Conservation (phyloP, 2,797 vertebrate genomes). For the Squalus acanthias region DNA sequence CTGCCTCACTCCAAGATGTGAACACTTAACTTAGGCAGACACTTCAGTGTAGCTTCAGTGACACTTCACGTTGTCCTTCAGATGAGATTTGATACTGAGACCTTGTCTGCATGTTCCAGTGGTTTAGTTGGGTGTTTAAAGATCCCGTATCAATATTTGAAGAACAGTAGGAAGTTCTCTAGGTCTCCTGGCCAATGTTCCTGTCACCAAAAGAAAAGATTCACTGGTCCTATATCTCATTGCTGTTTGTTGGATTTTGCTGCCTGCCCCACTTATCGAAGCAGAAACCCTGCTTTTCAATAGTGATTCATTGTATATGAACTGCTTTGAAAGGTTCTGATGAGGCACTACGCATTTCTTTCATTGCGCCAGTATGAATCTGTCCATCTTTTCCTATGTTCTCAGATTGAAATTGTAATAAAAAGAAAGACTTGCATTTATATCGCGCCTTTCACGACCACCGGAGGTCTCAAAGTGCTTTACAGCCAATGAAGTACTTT, state of each 20-base stretch:
- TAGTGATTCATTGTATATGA: not conserved
- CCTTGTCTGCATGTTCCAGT: not conserved
- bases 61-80: not conserved
- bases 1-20: not conserved
- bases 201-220: not conserved
- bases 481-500: too few species aligned
- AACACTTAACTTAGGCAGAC: not conserved
- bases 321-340: not conserved
- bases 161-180: not conserved
- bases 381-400: not conserved
- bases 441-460: too few species aligned
- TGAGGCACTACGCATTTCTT: not conserved
- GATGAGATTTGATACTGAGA: not conserved
- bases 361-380: not conserved
- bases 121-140: not conserved
- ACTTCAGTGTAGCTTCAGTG: not conserved
- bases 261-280: not conserved
- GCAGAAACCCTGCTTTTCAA: not conserved
- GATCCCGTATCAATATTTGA: not conserved
- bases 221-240: not conserved
- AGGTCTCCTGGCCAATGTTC: not conserved
- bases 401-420: too few species aligned
- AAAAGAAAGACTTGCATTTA: too few species aligned
- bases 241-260: not conserved
- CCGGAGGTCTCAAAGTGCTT: too few species aligned